These are phyloP conservation scores for Phylloscopus collybita DNA, from an alignment of 2,797 vertebrate species.

Conservation along the genomic window DNA sequence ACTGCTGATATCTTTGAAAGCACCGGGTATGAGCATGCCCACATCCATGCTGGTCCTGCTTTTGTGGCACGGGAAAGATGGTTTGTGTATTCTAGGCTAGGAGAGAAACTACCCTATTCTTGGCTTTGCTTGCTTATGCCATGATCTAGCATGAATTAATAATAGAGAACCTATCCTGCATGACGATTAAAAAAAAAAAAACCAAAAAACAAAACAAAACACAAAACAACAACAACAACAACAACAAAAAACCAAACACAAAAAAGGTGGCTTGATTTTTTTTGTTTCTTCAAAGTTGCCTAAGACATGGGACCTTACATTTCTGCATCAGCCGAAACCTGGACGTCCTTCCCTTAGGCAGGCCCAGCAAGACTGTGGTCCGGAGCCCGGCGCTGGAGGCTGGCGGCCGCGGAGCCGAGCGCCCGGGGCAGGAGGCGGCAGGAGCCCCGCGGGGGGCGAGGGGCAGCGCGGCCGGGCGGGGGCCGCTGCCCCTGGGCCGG, in stretches of 20 bases:
- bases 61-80: not conserved
- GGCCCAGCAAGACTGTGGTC: not conserved
- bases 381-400: not conserved
- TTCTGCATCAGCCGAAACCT: not conserved
- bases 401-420: not conserved
- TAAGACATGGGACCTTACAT: not conserved
- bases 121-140: not conserved
- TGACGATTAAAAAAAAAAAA: not conserved
- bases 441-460: not conserved
- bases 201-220: too few species aligned
- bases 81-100: not conserved
- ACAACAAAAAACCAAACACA: too few species aligned
- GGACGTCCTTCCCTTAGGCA: not conserved
- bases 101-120: not conserved
- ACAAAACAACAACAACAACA: too few species aligned
- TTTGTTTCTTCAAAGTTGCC: not conserved
- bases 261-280: not conserved
- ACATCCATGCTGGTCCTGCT: accelerated
- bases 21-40: not conserved
- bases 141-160: not conserved
- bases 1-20: not conserved
- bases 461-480: not conserved
- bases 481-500: too few species aligned
- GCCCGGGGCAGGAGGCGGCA: not conserved
- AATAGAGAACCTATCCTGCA: not conserved